Evolutionary conservation across 2,113 vertebrate species (phyloP), one percentile per base, ranked within the genome.

Genomic region (Lycaon pictus): DNA sequence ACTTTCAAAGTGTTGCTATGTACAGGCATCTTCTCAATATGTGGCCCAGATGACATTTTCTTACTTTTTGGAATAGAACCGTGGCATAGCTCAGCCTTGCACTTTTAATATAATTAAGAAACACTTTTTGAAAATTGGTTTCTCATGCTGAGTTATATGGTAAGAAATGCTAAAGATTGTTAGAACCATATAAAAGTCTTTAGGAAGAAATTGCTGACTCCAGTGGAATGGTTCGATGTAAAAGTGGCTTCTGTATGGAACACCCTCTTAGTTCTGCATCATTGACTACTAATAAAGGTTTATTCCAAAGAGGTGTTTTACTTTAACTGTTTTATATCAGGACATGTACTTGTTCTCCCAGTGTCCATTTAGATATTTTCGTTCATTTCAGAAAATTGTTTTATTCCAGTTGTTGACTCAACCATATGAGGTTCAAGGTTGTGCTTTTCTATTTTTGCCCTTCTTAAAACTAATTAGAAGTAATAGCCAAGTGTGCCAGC

Each of bases 61-160:
- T 93, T 83, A 69, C 62, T 93, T 90, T 97, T 81, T 83, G 67
- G 55, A 85, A 76, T 65, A 92, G 91, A 93, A 27, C 89, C 22
- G 84, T 29, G 56, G 35, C 67, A 81, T 62, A 79, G 67, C 56
- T 96, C 32, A 87, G 43, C 19, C 27, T 74, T 96, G 20, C 2
- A 58, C 53, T 65, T 96, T 76, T 81, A 90, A 29, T 69, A 35
- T 88, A 89, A 92, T 94, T 88, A 91, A 32, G 25, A 32, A 79
- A 85, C n/a, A 63, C 60, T 62, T 93, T 96, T 76, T 69, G 72
- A 93, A 93, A 95, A 86, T 89, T 95, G 83, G 29, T 48, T 90
- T 94, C 90, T 43, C 76, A 43, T 95, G 20, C 48, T 81, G 27
- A 91, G 53, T 71, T 93, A n/a, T 69, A 37, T 7, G 74, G 74